Evolutionary conservation across 2,797 vertebrate genomes (phyloP), one percentile per base, ranked within the genome.

Genomic region (Labeo calbasu): DNA sequence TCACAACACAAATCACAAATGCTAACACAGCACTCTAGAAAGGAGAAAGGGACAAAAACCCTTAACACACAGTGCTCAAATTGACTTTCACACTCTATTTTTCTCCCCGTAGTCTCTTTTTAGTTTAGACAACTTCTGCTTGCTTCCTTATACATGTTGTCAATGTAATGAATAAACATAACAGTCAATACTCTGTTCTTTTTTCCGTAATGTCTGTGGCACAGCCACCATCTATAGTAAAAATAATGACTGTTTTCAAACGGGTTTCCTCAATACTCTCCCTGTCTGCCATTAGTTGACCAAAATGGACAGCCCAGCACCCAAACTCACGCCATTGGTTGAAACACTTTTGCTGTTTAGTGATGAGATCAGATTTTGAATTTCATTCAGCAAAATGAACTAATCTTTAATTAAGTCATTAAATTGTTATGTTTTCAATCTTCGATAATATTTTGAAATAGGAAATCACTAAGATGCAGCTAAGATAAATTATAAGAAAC

Each of bases 1-100:
- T 79, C 78, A 25, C 28, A 80, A 69, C 78, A 36, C 43, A 36
- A 53, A 75, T 53, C 46, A 40, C 50, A 53, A 73, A 65, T 0
- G 81, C 71, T 25, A 75, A 23, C 81, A 43, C 81, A 75, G 71
- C 81, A 65, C 25, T 82, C 70, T 53, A n/a, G 40, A 32, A 32
- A 65, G 80, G 46, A 65, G 81, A 75, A 75, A 53, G 48, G 80
- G 69, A 40, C 43, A 63, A 25, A 32, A 28, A 50, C 4, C 17
- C 21, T 57, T 70, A 25, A 46, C 55, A 72, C 12, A 81, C 3
- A 43, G 3, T 0, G 2, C 69, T 81, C 46, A 72, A 59, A 72
- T 40, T 63, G 70, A 73, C 70, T 73, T 82, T 73, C 43, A 75
- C 43, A 32, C 57, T 15, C 70, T 32, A 10, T 73, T 63, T 25